Base-by-base conservation (phyloP, 1,140 invertebrate species). In the Cylas formicarius region DNA sequence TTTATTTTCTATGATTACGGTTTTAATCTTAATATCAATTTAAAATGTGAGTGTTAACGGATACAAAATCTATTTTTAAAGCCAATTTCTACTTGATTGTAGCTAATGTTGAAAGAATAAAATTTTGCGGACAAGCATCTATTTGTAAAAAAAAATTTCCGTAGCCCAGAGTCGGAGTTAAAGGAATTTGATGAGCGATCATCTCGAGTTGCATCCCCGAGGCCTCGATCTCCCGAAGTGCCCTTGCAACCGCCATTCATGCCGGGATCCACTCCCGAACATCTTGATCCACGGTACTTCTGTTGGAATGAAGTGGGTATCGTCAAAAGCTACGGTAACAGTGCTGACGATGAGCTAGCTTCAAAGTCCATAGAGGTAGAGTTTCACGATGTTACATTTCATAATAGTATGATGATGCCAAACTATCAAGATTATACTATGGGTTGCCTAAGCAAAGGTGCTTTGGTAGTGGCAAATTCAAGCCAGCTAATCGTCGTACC, bases 291-390 rank as follows among this genome's bases (percentile, higher is more conserved):
- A 17, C 70, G 77, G 17, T 80, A 80, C 58, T 70, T 81, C 76
- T 77, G 84, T n/a, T 95, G 86, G 85, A 93, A 94, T 58, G 79
- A 83, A 47, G 72, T 89, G 8, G 90, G 87, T 27, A 81, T 90
- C 46, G 80, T 91, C 1, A 76, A 80, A 13, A 80, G 79, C 56
- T 86, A 86, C 55, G 74, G 73, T 2, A 72, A 72, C 7, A 82
- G 40, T 28, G 18, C 39, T 3, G 74, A 83, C 41, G 71, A 70
- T 23, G 73, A 75, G 38, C 42, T 42, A 18, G 67, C 65, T 2
- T 79, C 85, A 11, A 81, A 81, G 21, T 83, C 79, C 13, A 93
- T 98, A 44, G 90, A 96, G 66, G 83, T 97, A 7, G 90, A 96
- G 62, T 98, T 97, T 69, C 91, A 97, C 58, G 90, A 97, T 69